Conservation (phyloP, 2,797 vertebrate species). For the Chrosomus eos region DNA sequence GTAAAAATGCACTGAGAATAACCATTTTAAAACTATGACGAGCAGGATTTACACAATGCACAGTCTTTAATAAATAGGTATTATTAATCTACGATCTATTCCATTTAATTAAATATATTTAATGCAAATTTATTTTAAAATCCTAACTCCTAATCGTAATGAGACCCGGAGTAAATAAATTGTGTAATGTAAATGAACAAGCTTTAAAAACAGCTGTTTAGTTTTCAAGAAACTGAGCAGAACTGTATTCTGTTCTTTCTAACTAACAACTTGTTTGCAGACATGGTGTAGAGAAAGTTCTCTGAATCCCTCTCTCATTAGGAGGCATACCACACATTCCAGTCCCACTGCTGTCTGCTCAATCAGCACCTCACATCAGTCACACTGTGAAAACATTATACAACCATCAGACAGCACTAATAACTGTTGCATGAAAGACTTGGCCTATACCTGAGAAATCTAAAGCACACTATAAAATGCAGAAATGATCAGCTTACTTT, state of each 20-base stretch:
- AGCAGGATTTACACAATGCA: neutral
- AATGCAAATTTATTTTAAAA: neutral
- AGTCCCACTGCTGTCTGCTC: slow-evolving; percentile 25
- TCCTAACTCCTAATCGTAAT: neutral
- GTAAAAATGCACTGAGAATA: neutral
- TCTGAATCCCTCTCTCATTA: slow-evolving; percentile 42
- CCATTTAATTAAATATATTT: neutral
- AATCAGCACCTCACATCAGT: slow-evolving; percentile 27
- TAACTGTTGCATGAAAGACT: neutral
- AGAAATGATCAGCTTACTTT: neutral
- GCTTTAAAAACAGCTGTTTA: neutral
- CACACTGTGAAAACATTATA: slow-evolving; percentile 12
- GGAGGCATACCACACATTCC: slow-evolving; percentile 51
- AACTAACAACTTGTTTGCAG: neutral
- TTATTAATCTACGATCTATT: neutral
- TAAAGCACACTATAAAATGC: neutral
- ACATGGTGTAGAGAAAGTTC: neutral
- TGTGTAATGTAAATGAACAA: neutral
- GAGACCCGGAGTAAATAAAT: neutral
- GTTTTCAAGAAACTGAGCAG: neutral
- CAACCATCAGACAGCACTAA: neutral
- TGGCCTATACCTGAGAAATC: neutral
- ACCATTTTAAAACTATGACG: neutral
- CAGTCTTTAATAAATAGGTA: neutral
- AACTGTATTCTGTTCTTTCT: neutral